Percentiles rank a stretch among this genome's conserved stretches.
Conservation (phyloP, 1,140 invertebrate species). For the Branchinecta lynchi region DNA sequence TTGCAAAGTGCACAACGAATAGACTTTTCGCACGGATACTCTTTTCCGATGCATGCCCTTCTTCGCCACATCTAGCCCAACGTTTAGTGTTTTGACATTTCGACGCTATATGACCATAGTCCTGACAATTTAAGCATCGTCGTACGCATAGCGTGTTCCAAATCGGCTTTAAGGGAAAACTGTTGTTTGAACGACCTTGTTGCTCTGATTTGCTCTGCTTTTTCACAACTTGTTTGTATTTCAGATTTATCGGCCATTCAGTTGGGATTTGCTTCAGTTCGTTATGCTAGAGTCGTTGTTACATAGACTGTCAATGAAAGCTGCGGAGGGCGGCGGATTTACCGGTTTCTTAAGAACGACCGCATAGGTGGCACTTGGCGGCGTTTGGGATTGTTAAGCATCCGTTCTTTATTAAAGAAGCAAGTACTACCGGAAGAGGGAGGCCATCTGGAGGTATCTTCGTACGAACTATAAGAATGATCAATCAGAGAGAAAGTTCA, state of each 20-base stretch:
- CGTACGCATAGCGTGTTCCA: not conserved
- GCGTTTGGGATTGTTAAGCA: not conserved
- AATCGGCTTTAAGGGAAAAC: not conserved
- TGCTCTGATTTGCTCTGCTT: not conserved
- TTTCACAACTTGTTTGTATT: not conserved
- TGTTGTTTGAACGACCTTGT: not conserved
- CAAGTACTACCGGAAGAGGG: no score
- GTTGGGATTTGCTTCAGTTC: slow-evolving; percentile 9
- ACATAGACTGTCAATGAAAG: slow-evolving; percentile 7
- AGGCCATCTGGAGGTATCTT: no score
- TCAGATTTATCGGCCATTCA: not conserved
- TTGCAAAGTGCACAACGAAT: slow-evolving; percentile 9
- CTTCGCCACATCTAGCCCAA: not conserved
- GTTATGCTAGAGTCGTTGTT: not conserved
- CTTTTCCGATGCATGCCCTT: slow-evolving; percentile 7
- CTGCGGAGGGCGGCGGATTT: not conserved
- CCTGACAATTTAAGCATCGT: not conserved
- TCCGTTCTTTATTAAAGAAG: no score
- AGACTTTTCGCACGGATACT: slow-evolving; percentile 1
- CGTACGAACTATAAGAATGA: no score
- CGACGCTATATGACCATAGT: not conserved
- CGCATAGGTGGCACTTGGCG: not conserved
- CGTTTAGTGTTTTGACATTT: not conserved
- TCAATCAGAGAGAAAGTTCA: no score
- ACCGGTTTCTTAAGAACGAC: not conserved